These are phyloP conservation scores for Rhipidura dahli DNA, from an alignment of 2,113 vertebrate species.

Conservation along the genomic window DNA sequence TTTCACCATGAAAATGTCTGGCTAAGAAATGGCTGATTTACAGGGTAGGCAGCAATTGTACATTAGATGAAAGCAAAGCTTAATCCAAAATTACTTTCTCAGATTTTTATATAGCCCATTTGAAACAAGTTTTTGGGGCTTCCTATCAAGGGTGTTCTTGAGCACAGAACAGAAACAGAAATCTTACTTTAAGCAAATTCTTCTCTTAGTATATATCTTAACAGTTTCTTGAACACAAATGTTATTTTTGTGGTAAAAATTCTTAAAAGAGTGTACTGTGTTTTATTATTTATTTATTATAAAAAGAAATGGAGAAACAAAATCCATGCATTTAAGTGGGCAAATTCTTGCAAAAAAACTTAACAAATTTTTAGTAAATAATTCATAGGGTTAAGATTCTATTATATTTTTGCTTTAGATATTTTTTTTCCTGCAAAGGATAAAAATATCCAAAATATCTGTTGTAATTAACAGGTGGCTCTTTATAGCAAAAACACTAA, in stretches of 20 bases:
- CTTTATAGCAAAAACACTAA: slow-evolving; percentile 31
- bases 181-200: background rate
- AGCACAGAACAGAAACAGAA: background rate
- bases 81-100: background rate
- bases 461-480: slow-evolving; percentile 59
- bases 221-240: background rate
- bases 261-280: background rate
- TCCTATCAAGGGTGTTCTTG: background rate
- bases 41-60: background rate
- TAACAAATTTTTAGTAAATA: background rate
- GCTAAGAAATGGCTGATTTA: background rate
- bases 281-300: background rate
- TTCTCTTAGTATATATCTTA: background rate
- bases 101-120: background rate
- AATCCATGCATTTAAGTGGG: background rate
- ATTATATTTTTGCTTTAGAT: background rate
- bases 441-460: slow-evolving; percentile 40
- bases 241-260: background rate
- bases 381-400: background rate
- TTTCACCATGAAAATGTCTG: background rate
- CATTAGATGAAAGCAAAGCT: slow-evolving; percentile 20
- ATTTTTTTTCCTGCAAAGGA: background rate
- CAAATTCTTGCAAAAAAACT: background rate
- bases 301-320: background rate
- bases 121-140: background rate